These are phyloP conservation scores for Scomber scombrus DNA, from an alignment of 2,113 vertebrate species.

Conservation along the genomic window DNA sequence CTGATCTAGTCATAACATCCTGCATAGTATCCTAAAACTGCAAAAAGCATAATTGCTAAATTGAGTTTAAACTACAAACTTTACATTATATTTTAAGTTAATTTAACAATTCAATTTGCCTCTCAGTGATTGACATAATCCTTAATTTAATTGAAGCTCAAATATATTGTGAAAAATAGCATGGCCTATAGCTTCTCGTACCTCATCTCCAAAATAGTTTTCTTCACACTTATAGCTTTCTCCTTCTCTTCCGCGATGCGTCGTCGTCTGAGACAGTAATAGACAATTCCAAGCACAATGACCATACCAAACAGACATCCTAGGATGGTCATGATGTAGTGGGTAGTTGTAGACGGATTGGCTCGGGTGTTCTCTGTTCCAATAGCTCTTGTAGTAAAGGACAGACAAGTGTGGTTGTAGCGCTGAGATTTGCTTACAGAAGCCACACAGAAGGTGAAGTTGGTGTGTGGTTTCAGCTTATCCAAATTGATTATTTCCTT, in stretches of 20 bases:
- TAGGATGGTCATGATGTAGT: conserved; percentile 99
- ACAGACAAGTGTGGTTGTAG: conserved; percentile 96
- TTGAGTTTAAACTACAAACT: background rate
- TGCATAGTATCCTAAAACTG: background rate
- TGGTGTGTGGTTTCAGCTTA: conserved; percentile 91
- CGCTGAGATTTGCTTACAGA: conserved; percentile 93
- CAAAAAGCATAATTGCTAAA: background rate
- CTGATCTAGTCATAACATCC: background rate
- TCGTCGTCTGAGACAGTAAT: conserved; percentile 93
- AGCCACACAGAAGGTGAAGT: conserved; percentile 96
- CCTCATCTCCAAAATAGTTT: conserved; percentile 98
- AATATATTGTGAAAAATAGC: background rate
- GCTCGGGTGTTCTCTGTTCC: conserved; percentile 86
- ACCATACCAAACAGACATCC: conserved; percentile 99
- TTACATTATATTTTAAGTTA: background rate
- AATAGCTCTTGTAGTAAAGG: conserved; percentile 90
- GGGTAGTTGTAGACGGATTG: conserved; percentile 94
- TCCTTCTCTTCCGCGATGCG: conserved; percentile 96
- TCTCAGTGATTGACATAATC: background rate
- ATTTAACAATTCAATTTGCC: too few relatives aligned
- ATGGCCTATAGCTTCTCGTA: conserved; percentile 5
- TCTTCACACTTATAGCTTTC: conserved; percentile 96
- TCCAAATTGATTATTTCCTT: conserved; percentile 90
- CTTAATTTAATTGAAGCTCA: conserved; percentile 23
- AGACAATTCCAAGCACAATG: conserved; percentile 95